Evolutionary conservation across 2,113 vertebrate genomes (phyloP).

Genomic region (Platysternon megacephalum): DNA sequence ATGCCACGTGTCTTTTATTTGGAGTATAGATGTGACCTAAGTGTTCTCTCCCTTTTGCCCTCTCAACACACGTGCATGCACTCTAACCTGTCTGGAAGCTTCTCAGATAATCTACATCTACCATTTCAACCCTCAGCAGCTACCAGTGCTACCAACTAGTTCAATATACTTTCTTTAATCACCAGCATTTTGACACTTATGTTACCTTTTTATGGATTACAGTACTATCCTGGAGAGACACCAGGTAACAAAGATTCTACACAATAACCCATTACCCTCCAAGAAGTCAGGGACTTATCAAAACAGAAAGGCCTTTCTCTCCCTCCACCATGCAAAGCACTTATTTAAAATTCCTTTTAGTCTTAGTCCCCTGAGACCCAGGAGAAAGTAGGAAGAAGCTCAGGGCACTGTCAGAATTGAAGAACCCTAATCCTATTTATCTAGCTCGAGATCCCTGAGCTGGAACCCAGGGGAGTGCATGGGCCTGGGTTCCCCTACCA

Average conservation of each 20-base stretch:
- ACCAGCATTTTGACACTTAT: not conserved
- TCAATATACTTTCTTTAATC: accelerated
- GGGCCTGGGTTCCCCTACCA: no score
- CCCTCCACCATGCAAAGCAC: not conserved
- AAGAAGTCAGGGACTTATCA: not conserved
- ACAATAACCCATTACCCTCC: not conserved
- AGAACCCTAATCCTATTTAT: no score
- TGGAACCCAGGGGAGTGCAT: no score
- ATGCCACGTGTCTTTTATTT: no score
- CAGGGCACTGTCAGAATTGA: no score
- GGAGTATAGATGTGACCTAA: no score
- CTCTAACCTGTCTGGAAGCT: not conserved
- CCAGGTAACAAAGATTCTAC: not conserved
- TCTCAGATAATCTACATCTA: no score
- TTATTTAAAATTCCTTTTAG: no score
- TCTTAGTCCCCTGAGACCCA: not conserved
- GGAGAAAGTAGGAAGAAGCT: no score
- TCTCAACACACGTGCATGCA: not conserved
- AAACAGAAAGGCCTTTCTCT: not conserved
- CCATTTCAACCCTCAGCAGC: not conserved
- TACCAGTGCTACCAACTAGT: not conserved
- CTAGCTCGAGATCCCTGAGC: no score
- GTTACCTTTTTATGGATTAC: not conserved
- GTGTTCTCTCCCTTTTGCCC: no score
- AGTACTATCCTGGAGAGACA: not conserved